phyloP scores from a whole-genome alignment of 1,140 invertebrate species.

The Nebria ingens region DNA sequence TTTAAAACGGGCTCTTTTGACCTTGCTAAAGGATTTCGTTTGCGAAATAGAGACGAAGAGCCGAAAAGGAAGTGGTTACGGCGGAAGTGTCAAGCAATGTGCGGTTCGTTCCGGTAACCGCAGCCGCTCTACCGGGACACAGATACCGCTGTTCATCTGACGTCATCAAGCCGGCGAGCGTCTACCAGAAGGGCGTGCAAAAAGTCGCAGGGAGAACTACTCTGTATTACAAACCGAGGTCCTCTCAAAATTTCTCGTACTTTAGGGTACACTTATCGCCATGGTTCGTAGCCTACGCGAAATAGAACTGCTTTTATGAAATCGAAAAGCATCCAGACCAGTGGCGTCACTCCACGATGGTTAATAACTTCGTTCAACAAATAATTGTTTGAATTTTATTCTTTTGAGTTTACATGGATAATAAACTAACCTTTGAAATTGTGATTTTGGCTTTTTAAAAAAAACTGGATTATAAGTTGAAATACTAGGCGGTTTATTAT shows the following conservation, averaged over 20 bases:
- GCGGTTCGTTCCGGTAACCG: constrained; percentile 3
- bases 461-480: no score
- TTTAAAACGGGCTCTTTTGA: neutral
- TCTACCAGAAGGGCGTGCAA: neutral
- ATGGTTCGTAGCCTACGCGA: neutral
- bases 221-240: neutral
- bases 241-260: neutral
- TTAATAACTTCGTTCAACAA: no score
- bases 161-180: constrained; percentile 1
- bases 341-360: no score
- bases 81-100: constrained; percentile 7
- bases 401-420: no score
- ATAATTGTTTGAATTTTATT: no score
- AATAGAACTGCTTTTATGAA: no score
- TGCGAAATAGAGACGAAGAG: neutral
- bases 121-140: neutral
- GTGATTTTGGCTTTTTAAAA: no score
- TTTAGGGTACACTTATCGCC: neutral
- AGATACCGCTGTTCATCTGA: constrained; percentile 4
- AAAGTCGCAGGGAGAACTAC: no score
- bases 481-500: no score
- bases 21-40: neutral
- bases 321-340: no score
- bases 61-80: neutral
- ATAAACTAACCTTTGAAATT: no score